Percentiles rank a stretch among this genome's conserved stretches.
These are phyloP conservation scores for Elegia similella DNA, from an alignment of 2,888 invertebrate species.

Conservation along the genomic window DNA sequence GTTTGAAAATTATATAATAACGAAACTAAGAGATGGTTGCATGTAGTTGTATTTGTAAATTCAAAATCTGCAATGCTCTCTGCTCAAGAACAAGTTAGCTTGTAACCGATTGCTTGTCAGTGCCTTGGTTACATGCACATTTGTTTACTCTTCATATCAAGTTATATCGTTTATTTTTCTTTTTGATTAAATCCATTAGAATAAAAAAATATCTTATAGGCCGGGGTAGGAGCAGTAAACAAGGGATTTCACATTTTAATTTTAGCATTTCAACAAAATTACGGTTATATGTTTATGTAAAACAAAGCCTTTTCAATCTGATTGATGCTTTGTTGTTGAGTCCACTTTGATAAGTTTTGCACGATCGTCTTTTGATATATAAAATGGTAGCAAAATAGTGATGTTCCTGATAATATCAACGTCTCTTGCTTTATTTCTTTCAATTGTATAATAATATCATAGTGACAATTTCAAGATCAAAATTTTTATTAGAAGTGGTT, in stretches of 20 bases:
- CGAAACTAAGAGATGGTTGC: conserved; percentile 32
- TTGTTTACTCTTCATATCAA: conserved; percentile 64
- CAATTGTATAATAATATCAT: conserved; percentile 4
- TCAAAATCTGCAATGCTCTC: conserved; percentile 51
- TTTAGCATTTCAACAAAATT: conserved; percentile 23
- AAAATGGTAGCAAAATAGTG: neutral
- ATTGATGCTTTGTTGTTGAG: neutral
- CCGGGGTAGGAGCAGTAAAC: conserved; percentile 68
- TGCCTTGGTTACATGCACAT: conserved; percentile 77
- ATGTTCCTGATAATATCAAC: neutral
- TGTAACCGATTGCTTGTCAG: conserved; percentile 65
- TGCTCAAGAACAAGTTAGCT: conserved; percentile 61
- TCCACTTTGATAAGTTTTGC: neutral
- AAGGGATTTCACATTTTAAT: conserved; percentile 61
- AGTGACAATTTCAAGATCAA: neutral
- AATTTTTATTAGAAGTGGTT: conserved; percentile 54
- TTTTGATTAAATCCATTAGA: conserved; percentile 66
- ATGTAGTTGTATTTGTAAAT: conserved; percentile 43
- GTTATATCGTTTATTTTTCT: conserved; percentile 48
- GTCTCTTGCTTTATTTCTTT: neutral
- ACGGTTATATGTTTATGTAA: conserved; percentile 1
- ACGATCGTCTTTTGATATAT: conserved; percentile 3
- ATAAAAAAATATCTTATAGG: conserved; percentile 54
- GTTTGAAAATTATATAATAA: conserved; percentile 39
- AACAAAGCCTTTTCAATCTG: neutral